These are phyloP conservation scores for Harlomillsia oculata DNA, from an alignment of 1,140 invertebrate species.

Conservation along the genomic window DNA sequence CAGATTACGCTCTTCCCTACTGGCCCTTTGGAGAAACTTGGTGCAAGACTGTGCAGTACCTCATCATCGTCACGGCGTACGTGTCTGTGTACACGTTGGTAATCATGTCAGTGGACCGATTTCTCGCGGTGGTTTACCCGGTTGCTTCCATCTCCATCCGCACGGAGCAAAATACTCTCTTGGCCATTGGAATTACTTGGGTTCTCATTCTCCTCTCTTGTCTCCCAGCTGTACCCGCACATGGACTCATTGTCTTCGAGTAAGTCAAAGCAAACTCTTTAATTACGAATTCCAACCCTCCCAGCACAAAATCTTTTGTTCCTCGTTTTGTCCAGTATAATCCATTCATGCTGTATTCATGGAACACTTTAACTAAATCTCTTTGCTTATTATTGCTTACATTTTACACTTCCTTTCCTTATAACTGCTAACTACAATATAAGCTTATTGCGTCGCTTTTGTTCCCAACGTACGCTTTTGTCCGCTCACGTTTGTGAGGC, in stretches of 20 bases:
- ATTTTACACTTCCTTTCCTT: background rate
- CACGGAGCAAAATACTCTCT: constrained; percentile 71
- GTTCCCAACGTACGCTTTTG: no score
- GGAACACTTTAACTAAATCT: background rate
- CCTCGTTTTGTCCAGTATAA: background rate
- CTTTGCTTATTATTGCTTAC: background rate
- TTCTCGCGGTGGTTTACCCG: constrained; percentile 88
- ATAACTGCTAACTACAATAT: no score
- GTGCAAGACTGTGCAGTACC: constrained; percentile 79
- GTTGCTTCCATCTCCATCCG: constrained; percentile 78
- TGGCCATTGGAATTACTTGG: constrained; percentile 72
- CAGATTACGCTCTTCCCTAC: constrained; percentile 70
- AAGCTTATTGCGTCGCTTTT: no score
- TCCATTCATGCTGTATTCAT: background rate
- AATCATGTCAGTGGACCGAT: constrained; percentile 88
- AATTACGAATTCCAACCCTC: background rate
- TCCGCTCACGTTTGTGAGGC: no score
- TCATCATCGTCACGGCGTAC: constrained; percentile 81
- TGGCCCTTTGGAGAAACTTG: constrained; percentile 84
- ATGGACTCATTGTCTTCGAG: constrained; percentile 61
- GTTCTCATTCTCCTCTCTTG: constrained; percentile 63
- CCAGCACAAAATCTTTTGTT: background rate
- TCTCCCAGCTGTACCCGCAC: constrained; percentile 64
- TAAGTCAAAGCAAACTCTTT: constrained; percentile 39
- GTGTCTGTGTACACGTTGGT: constrained; percentile 89